Evolutionary conservation across 2,113 vertebrate species (phyloP).

Genomic region (Cynocephalus volans): DNA sequence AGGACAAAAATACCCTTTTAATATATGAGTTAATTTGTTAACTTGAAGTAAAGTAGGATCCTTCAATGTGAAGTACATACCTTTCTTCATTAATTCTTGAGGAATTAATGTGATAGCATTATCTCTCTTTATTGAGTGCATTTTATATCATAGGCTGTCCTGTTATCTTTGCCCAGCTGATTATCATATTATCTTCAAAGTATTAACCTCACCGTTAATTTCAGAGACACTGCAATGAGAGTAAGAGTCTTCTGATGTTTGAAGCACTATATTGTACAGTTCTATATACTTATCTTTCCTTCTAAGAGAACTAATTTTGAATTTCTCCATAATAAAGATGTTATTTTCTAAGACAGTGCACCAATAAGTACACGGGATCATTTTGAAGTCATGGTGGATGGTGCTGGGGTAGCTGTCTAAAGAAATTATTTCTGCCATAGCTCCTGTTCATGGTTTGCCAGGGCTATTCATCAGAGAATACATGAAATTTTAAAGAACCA

Average conservation of each 20-base stretch:
- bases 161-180: constrained; percentile 47
- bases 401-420: neutral
- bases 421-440: neutral
- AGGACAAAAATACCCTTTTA: neutral
- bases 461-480: neutral
- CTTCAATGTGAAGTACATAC: neutral
- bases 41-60: constrained; percentile 37
- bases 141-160: constrained; percentile 60
- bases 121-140: constrained; percentile 41
- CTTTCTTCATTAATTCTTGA: neutral
- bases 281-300: constrained; percentile 12
- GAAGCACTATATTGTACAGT: constrained; percentile 45
- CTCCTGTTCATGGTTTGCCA: neutral
- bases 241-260: neutral
- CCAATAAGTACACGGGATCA: neutral
- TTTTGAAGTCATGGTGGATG: neutral
- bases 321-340: constrained; percentile 39
- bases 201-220: constrained; percentile 62
- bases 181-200: constrained; percentile 62
- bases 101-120: constrained; percentile 27
- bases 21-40: constrained; percentile 17
- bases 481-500: neutral
- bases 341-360: neutral
- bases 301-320: constrained; percentile 59
- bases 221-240: constrained; percentile 45